Percentiles rank a stretch among this genome's conserved stretches.
These are phyloP conservation scores for Uropetala carovei DNA, from an alignment of 2,888 invertebrate species.

Conservation along the genomic window DNA sequence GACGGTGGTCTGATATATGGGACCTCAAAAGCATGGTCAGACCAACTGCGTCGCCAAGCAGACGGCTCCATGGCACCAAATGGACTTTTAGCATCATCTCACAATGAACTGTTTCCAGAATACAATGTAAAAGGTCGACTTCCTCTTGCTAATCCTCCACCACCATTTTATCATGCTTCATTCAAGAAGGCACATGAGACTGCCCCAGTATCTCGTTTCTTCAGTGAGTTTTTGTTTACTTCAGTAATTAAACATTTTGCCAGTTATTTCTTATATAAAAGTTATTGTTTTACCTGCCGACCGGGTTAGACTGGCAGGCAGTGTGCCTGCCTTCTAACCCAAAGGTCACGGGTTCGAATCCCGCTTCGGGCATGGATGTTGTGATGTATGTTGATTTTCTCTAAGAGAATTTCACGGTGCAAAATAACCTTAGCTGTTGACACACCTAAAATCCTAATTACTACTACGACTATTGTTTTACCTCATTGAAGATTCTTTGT, in stretches of 20 bases:
- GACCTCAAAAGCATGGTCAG: constrained; percentile 79
- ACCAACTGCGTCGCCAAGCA: constrained; percentile 76
- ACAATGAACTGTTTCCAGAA: constrained; percentile 76
- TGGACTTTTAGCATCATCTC: constrained; percentile 75
- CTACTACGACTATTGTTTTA: not conserved
- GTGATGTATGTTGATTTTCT: too few relatives aligned
- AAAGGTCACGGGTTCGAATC: too few relatives aligned
- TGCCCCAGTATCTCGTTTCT: constrained; percentile 76
- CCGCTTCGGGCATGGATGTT: too few relatives aligned
- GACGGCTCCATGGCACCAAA: constrained; percentile 76
- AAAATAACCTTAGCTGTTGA: too few relatives aligned
- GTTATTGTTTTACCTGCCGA: not conserved
- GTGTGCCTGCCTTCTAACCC: too few relatives aligned
- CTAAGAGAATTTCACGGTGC: too few relatives aligned
- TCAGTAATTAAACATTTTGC: constrained; percentile 5
- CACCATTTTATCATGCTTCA: constrained; percentile 76
- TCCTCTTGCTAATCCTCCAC: constrained; percentile 79
- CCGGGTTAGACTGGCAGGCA: too few relatives aligned
- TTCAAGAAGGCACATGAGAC: constrained; percentile 74
- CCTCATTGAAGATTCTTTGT: not conserved
- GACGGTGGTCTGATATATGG: constrained; percentile 81
- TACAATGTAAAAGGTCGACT: constrained; percentile 75
- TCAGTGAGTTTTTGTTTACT: constrained; percentile 75
- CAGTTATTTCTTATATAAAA: not conserved
- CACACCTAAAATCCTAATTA: too few relatives aligned